phyloP scores from a whole-genome alignment of 2,888 invertebrate genomes.

The Apodemia zela region DNA sequence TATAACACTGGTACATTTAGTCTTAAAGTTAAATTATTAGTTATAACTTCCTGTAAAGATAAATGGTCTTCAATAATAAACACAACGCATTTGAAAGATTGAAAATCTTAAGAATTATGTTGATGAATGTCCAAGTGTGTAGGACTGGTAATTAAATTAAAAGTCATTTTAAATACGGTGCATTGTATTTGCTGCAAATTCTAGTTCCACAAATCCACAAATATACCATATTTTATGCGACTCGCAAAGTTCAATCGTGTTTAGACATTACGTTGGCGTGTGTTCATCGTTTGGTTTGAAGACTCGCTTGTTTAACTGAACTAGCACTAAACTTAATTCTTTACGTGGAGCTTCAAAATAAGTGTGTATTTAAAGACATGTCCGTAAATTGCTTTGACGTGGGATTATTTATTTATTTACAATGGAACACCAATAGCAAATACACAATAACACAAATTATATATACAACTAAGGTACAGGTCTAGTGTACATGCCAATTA shows the following conservation, averaged over 20 bases:
- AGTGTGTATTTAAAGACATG: not conserved
- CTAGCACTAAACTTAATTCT: slow-evolving; percentile 1
- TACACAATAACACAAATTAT: too few species aligned
- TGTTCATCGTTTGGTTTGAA: slow-evolving; percentile 3
- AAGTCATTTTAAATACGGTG: not conserved
- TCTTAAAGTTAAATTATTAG: too few species aligned
- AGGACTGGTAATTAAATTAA: not conserved
- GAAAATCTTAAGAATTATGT: not conserved
- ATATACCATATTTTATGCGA: slow-evolving; percentile 8
- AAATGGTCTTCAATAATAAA: not conserved
- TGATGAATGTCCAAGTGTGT: not conserved
- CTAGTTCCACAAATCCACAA: slow-evolving; percentile 1
- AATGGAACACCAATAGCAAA: too few species aligned
- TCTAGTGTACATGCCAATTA: too few species aligned
- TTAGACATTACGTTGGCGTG: slow-evolving; percentile 27
- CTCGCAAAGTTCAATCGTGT: slow-evolving; percentile 35
- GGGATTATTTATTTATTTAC: too few species aligned
- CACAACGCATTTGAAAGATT: not conserved
- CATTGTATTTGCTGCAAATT: slow-evolving; percentile 9
- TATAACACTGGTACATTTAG: too few species aligned
- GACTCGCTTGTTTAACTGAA: not conserved
- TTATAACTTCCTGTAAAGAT: too few species aligned
- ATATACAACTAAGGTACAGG: too few species aligned
- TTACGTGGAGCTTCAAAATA: not conserved
- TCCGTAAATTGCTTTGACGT: not conserved